Conservation (phyloP, 2,888 invertebrate species). For the Aleiodes leptofemur region DNA sequence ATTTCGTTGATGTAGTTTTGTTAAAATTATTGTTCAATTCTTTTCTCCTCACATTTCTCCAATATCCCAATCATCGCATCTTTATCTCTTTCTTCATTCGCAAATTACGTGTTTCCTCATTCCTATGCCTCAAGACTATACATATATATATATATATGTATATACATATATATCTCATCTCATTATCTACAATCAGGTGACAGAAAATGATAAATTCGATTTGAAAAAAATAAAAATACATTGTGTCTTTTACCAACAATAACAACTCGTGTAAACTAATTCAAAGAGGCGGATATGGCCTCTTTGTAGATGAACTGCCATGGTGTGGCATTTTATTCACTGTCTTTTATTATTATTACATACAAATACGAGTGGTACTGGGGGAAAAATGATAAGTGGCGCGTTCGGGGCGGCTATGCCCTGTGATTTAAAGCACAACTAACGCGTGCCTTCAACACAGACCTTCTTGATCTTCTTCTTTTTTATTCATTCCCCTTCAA, state of each 20-base stretch:
- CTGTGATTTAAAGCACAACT: conserved; percentile 45
- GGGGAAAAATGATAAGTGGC: conserved; percentile 44
- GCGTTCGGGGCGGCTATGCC: conserved; percentile 42
- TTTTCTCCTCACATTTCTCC: neutral
- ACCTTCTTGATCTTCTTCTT: neutral
- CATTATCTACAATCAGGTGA: conserved; percentile 1
- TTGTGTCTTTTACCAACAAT: conserved; percentile 12
- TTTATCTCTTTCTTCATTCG: neutral
- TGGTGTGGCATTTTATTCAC: conserved; percentile 28
- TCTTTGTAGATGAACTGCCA: neutral
- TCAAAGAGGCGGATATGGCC: conserved; percentile 37
- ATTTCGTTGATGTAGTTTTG: conserved; percentile 16
- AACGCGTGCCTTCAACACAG: conserved; percentile 44
- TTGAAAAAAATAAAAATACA: conserved; percentile 11
- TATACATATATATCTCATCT: neutral
- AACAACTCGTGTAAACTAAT: conserved; percentile 38
- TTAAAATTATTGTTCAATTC: too few species aligned
- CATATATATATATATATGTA: neutral
- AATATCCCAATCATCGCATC: neutral
- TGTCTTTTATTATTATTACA: conserved; percentile 37
- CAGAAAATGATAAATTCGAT: conserved; percentile 18
- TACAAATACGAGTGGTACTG: conserved; percentile 36
- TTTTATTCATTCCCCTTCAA: neutral
- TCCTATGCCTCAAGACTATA: neutral
- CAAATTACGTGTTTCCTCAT: neutral